Conservation (phyloP, 2,113 vertebrate genomes). For the Xenopus tropicalis region DNA sequence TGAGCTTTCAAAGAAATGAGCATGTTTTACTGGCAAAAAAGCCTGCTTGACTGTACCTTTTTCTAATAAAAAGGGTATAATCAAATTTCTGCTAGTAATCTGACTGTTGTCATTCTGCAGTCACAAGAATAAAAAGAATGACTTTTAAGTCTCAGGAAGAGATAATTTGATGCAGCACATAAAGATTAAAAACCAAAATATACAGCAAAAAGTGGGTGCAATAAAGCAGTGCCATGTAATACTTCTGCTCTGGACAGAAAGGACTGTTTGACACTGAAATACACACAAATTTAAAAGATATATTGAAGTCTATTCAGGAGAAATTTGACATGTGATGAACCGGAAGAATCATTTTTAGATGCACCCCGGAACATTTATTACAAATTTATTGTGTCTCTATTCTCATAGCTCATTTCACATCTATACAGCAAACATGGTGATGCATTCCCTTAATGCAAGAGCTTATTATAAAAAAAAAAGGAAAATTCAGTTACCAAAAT, state of each 20-base stretch:
- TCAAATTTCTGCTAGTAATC: background rate
- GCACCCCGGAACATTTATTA: background rate
- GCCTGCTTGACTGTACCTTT: background rate
- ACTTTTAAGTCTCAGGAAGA: background rate
- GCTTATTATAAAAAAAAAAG: no score
- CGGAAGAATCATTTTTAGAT: background rate
- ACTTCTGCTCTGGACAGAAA: background rate
- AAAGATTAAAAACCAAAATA: background rate
- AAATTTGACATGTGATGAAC: background rate
- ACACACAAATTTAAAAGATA: conserved; percentile 1
- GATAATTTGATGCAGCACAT: background rate
- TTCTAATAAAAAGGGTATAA: background rate
- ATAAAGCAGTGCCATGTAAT: background rate
- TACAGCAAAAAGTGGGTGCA: background rate
- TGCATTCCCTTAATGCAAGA: no score
- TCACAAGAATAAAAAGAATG: background rate
- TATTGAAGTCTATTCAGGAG: background rate
- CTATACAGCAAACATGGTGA: background rate
- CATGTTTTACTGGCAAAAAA: no score
- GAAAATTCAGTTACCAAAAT: no score
- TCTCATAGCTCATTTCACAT: background rate
- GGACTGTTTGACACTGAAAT: background rate
- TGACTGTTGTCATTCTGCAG: background rate
- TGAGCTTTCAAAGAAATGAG: no score
- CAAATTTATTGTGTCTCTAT: background rate